Evolutionary conservation across 2,797 vertebrate genomes (phyloP), one percentile per base, ranked within the genome.

Genomic region (Pempheris klunzingeri): DNA sequence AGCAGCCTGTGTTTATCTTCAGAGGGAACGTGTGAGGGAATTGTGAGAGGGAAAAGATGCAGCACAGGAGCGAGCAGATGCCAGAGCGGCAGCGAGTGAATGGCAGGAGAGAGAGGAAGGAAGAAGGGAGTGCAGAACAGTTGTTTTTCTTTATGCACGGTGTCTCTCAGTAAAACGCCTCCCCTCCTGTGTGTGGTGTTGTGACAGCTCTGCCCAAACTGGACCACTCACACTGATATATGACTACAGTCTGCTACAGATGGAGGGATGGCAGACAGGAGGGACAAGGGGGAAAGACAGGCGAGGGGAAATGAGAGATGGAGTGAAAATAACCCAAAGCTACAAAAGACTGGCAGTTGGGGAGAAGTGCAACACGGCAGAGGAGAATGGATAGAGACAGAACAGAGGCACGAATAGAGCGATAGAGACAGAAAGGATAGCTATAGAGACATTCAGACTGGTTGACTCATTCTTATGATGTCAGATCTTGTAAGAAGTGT

Each of bases 391-490:
- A 74, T 46, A 17, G 81, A 86, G 88, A 86, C 70, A 80, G 75
- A 74, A 36, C 30, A 24, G 38, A 49, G 49, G 63, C 70, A 74
- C 24, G 5, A 28, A 39, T 74, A 76, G 81, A 78, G 67, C 4
- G 69, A 73, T 46, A n/a, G 76, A 83, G 78, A 78, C 81, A 73
- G 84, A 61, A 63, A 53, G 68, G 83, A 88, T 50, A 64, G 83
- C 28, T 26, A 82, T 78, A 66, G 80, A 89, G 86, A 88, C 84
- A 73, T 75, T 74, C 73, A 84, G 83, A 85, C 82, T 24, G 79
- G 60, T 87, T 89, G 87, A 92, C 86, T 93, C 92, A 92, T 50
- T 81, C 82, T 59, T 32, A n/a, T 83, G 84, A 88, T 90, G 90
- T 91, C 89, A 89, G 58, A 80, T 86, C 78, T 74, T 49, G 71